Percentiles rank a stretch among this genome's conserved stretches.
phyloP scores from a whole-genome alignment of 2,888 invertebrate species.

The Entomobrya multifasciata region DNA sequence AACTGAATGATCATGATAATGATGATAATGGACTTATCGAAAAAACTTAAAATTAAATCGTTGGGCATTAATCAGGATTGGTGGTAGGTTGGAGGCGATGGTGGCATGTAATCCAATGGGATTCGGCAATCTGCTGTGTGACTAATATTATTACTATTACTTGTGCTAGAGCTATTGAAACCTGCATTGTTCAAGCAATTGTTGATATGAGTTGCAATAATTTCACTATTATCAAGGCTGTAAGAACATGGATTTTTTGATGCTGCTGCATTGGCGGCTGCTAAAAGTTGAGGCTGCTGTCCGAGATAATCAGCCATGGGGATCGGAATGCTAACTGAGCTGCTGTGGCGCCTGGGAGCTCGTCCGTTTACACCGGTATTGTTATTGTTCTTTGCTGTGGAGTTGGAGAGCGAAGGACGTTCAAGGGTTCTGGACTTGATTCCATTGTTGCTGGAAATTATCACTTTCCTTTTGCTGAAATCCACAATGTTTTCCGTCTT shows the following conservation, averaged over 20 bases:
- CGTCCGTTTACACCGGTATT: constrained; percentile 31
- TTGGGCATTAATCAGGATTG: constrained; percentile 71
- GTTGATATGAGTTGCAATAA: constrained; percentile 67
- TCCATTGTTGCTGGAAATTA: constrained; percentile 8
- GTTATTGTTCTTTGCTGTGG: neutral
- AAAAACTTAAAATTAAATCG: constrained; percentile 60
- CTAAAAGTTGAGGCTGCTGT: constrained; percentile 61
- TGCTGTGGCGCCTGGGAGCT: constrained; percentile 68
- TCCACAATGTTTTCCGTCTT: neutral
- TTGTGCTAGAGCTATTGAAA: constrained; percentile 30
- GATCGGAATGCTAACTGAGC: constrained; percentile 74
- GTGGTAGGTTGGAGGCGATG: constrained; percentile 21
- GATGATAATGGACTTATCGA: constrained; percentile 6
- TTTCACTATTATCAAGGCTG: constrained; percentile 60
- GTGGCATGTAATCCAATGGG: constrained; percentile 64
- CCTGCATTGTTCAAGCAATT: constrained; percentile 63
- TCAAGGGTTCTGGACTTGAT: constrained; percentile 59
- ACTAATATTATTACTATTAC: constrained; percentile 18
- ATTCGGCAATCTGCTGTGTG: constrained; percentile 58
- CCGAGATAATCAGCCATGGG: constrained; percentile 70
- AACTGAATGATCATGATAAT: constrained; percentile 31
- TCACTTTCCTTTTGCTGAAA: constrained; percentile 61
- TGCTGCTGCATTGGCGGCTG: constrained; percentile 22
- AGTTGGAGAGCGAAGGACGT: constrained; percentile 38
- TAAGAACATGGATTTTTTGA: constrained; percentile 43